Conservation (phyloP, 2,113 vertebrate genomes). For the Willisornis vidua region DNA sequence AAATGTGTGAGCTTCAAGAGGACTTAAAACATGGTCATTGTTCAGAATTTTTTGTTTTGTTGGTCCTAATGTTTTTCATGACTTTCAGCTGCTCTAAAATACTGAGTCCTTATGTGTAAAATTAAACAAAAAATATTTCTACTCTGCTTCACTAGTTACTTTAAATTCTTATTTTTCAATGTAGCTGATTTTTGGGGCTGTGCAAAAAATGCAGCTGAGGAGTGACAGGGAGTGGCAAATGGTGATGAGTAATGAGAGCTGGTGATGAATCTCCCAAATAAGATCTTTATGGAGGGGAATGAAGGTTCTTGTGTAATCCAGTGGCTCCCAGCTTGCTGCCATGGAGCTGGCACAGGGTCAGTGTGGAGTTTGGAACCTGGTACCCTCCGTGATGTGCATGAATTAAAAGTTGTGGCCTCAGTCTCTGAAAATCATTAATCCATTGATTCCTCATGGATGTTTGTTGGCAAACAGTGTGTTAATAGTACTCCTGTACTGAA, state of each 20-base stretch:
- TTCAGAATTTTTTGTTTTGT: not conserved
- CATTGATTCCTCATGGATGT: not conserved
- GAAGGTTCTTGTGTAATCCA: not conserved
- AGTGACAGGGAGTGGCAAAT: not conserved
- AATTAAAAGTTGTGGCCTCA: not conserved
- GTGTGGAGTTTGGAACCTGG: not conserved
- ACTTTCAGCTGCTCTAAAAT: not conserved
- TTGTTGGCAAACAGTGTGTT: not conserved
- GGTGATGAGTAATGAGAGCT: not conserved
- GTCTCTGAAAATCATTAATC: not conserved
- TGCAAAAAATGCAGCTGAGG: not conserved
- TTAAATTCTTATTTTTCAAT: not conserved
- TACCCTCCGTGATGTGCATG: not conserved
- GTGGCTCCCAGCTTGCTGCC: not conserved
- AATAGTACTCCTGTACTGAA: not conserved
- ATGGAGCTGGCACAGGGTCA: not conserved
- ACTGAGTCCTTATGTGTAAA: not conserved
- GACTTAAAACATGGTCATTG: not conserved
- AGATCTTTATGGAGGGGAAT: not conserved
- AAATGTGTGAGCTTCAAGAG: not conserved
- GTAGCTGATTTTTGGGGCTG: not conserved
- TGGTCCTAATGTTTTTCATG: not conserved
- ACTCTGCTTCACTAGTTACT: not conserved
- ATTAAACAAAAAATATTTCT: not conserved
- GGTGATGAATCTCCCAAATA: not conserved